phyloP scores from a whole-genome alignment of 2,797 vertebrate species.

The Silurus lanzhouensis region DNA sequence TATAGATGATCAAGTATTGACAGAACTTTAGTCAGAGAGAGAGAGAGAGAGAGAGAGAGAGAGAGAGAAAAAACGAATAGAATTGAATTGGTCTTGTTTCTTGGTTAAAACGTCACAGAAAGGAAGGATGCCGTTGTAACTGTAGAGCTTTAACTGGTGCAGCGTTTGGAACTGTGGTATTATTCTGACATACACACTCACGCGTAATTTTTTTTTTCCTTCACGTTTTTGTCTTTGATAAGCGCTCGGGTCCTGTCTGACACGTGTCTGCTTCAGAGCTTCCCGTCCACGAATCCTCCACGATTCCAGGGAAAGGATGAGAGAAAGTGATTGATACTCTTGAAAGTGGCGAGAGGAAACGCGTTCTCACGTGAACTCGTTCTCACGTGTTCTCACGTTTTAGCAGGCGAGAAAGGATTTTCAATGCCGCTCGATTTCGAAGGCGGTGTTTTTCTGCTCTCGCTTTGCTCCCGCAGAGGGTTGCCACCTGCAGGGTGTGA shows the following conservation, averaged over 20 bases:
- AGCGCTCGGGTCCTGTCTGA: background rate
- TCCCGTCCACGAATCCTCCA: too few species aligned
- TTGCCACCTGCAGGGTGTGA: slow-evolving; percentile 52
- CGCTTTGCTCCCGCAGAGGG: slow-evolving; percentile 38
- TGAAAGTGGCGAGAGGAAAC: slow-evolving; percentile 13
- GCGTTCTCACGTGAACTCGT: too few species aligned
- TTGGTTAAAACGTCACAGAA: background rate
- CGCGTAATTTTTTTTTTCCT: background rate
- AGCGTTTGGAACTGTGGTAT: background rate
- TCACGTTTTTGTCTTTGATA: background rate
- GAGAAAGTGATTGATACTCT: too few species aligned
- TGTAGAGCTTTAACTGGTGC: background rate
- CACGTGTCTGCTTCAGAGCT: too few species aligned
- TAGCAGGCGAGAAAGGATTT: background rate
- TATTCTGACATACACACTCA: too few species aligned
- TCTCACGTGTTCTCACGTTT: background rate
- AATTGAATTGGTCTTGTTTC: background rate
- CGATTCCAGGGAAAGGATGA: too few species aligned
- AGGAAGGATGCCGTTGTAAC: background rate
- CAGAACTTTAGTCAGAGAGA: background rate
- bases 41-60: background rate
- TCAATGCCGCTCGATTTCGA: background rate
- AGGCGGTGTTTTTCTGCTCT: slow-evolving; percentile 16
- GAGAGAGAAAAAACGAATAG: background rate
- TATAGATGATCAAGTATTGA: background rate